These are phyloP conservation scores for Phaenicophaeus curvirostris DNA, from an alignment of 2,797 vertebrate species.

Conservation along the genomic window DNA sequence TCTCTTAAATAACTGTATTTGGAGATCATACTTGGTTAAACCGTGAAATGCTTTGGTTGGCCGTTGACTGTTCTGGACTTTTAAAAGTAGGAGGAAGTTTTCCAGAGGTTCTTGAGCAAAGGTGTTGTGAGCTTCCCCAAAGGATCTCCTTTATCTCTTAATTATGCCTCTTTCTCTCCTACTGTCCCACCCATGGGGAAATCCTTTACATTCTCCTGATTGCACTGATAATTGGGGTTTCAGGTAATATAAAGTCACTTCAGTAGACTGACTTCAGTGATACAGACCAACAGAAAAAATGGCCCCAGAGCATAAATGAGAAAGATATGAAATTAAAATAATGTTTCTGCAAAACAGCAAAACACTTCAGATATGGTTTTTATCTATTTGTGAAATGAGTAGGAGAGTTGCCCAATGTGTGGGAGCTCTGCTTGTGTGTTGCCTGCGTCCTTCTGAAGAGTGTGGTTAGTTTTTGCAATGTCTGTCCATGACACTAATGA, in stretches of 20 bases:
- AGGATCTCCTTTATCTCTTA: neutral
- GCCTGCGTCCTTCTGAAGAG: neutral
- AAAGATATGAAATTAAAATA: neutral
- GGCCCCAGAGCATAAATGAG: neutral
- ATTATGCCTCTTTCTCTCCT: neutral
- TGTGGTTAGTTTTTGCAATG: neutral
- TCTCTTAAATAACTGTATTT: slow-evolving; percentile 12
- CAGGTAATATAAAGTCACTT: neutral
- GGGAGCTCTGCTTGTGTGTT: neutral
- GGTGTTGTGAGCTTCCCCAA: neutral
- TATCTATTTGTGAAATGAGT: neutral
- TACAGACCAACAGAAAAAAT: neutral
- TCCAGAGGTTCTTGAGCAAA: neutral
- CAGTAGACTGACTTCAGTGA: neutral
- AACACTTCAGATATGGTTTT: neutral
- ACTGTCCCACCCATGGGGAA: neutral
- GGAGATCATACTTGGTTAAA: neutral
- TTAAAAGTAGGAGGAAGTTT: neutral
- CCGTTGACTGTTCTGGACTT: neutral
- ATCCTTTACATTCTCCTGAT: neutral
- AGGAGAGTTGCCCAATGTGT: neutral
- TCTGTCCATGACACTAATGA: neutral
- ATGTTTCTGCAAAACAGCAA: neutral
- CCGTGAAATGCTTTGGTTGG: neutral
- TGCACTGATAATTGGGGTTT: neutral